Evolutionary conservation across 2,113 vertebrate genomes (phyloP).

Genomic region (Corydoras maculifer): DNA sequence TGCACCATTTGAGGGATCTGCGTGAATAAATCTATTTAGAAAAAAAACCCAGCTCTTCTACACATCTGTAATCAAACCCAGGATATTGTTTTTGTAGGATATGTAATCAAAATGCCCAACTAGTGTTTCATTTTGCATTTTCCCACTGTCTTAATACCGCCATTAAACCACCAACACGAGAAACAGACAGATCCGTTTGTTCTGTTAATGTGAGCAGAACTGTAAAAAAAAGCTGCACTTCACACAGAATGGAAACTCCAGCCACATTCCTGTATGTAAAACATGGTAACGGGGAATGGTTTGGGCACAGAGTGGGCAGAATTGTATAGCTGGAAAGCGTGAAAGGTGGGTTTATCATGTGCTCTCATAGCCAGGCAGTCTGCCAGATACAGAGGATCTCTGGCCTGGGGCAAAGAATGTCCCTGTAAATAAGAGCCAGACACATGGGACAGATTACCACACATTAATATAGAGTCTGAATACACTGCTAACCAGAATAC

Average conservation of each 20-base stretch:
- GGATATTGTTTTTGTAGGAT: too few species aligned
- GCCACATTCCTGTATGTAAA: conserved; percentile 41
- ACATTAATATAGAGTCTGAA: conserved; percentile 29
- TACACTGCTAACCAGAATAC: conserved; percentile 25
- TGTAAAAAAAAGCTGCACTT: conserved; percentile 9
- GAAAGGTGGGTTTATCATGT: conserved; percentile 30
- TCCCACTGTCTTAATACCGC: too few species aligned
- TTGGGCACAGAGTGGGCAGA: conserved; percentile 46
- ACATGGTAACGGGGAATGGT: conserved; percentile 51
- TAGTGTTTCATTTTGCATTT: too few species aligned
- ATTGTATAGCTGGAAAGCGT: conserved; percentile 28
- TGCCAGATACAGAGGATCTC: conserved; percentile 35
- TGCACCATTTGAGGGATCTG: too few species aligned
- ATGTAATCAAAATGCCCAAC: too few species aligned
- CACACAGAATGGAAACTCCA: conserved; percentile 21
- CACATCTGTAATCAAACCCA: too few species aligned
- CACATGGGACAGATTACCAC: conserved; percentile 34
- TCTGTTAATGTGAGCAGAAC: too few species aligned
- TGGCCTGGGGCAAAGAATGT: conserved; percentile 29
- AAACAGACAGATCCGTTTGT: too few species aligned
- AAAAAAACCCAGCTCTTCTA: too few species aligned
- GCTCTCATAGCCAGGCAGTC: conserved; percentile 31
- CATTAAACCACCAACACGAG: too few species aligned
- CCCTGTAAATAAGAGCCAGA: conserved; percentile 33
- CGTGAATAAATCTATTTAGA: too few species aligned